phyloP scores from a whole-genome alignment of 2,113 vertebrate species.

The Polypterus senegalus region DNA sequence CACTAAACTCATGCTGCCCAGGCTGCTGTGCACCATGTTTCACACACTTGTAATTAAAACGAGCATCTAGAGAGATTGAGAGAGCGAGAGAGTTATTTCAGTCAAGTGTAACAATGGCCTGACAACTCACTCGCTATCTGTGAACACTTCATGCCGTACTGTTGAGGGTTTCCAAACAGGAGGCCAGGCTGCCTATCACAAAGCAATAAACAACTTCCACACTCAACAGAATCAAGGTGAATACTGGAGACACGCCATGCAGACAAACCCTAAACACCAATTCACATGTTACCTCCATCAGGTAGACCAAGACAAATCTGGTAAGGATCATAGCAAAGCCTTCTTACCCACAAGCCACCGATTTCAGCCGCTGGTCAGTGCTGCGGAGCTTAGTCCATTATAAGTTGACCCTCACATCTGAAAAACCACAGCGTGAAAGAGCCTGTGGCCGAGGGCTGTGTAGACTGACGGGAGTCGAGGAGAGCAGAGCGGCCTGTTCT shows the following conservation, averaged over 20 bases:
- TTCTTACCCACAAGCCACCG: slow-evolving; percentile 3
- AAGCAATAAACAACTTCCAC: background rate
- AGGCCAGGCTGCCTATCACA: background rate
- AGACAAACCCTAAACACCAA: no score
- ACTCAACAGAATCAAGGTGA: no score
- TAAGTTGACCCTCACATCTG: slow-evolving; percentile 5
- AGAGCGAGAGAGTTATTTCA: background rate
- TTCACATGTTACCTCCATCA: no score
- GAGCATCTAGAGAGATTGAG: slow-evolving; percentile 28
- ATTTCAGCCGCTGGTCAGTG: no score
- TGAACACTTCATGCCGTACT: background rate
- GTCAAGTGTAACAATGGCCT: background rate
- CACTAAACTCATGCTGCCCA: slow-evolving; percentile 70
- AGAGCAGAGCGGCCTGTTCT: slow-evolving; percentile 17
- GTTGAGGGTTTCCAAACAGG: background rate
- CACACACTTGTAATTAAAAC: slow-evolving; percentile 28
- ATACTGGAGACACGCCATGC: no score
- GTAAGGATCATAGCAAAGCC: background rate
- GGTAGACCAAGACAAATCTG: no score
- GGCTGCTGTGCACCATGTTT: slow-evolving; percentile 31
- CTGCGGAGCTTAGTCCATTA: background rate
- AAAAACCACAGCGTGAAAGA: slow-evolving; percentile 2
- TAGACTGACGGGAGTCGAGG: slow-evolving; percentile 15
- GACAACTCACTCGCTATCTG: background rate
- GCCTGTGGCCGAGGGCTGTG: slow-evolving; percentile 4